phyloP scores from a whole-genome alignment of 2,113 vertebrate genomes.

The Corapipo altera region DNA sequence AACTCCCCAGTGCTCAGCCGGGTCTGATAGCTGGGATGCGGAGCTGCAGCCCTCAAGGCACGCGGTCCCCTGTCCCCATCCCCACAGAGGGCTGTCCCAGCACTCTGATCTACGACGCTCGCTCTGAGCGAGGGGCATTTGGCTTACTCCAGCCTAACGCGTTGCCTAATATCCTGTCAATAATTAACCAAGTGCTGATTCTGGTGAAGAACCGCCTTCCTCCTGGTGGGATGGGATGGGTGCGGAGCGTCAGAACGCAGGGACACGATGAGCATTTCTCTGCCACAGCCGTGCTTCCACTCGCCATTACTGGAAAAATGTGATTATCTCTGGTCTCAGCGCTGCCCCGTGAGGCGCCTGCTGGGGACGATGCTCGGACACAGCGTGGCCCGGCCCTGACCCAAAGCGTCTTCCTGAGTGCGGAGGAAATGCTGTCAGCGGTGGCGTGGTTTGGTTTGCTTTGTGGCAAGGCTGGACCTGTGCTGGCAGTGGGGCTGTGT shows the following conservation, averaged over 20 bases:
- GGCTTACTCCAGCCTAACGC: neutral
- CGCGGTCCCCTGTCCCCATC: neutral
- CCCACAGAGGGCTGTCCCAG: neutral
- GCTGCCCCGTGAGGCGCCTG: neutral
- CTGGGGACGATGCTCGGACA: accelerated
- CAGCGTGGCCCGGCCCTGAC: neutral
- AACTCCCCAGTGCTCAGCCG: accelerated
- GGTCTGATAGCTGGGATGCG: accelerated
- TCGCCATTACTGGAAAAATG: neutral
- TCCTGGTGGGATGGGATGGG: neutral
- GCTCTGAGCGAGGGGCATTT: neutral
- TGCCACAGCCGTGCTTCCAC: accelerated
- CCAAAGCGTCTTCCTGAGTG: accelerated
- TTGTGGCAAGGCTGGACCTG: neutral
- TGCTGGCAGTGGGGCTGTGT: neutral
- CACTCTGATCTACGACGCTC: neutral
- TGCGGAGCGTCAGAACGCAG: accelerated
- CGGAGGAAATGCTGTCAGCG: neutral
- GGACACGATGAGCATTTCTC: accelerated
- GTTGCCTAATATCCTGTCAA: neutral
- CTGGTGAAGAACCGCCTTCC: neutral
- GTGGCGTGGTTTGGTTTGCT: neutral
- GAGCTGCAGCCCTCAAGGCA: neutral
- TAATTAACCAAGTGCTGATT: neutral
- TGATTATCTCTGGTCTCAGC: neutral